Base-by-base conservation (phyloP, 2,888 invertebrate genomes). In the Temnothorax ravouxi region DNA sequence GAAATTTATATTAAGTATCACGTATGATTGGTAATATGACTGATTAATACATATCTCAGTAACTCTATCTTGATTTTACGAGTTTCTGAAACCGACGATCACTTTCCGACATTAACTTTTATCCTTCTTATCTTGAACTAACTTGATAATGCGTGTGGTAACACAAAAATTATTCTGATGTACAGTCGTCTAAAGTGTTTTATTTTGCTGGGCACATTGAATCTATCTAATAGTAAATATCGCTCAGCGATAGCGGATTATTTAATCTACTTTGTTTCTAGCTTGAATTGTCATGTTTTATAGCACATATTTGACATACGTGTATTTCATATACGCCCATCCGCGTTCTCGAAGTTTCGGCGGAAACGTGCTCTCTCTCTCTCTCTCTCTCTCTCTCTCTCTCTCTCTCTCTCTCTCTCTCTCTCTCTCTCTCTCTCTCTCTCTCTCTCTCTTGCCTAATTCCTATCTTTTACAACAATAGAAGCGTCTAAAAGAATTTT, bases 141-240 rank as follows among this genome's bases (percentile, higher is more conserved):
- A 86, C 84, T 88, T 89, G 93, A 93, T 93, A 93, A 92, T 89
- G 90, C 91, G 91, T 93, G 92, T 91, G 90, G 91, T 89, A 90
- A 90, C 86, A 89, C 87, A 92, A 90, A 93, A 93, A 88, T 92
- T 89, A 91, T 92, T 91, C 91, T 89, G 90, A 85, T 90, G 89
- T 91, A 89, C 89, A 87, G 83, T 90, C 90, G 89, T 93, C 92
- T 93, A 83, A 93, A 94, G 94, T 94, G 93, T 91, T 94, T 94
- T 94, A 94, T 94, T 94, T 94, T 94, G 93, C 92, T 92, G 91
- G 88, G 89, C 89, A 87, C 89, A 87, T 79, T 77, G 75, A 84
- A 62, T 87, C 87, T 92, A 91, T 93, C 90, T 86, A 87, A 91
- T 83, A 61, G 74, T 69, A 85, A 86, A 82, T 59, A 79, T 83